Conservation (phyloP, 2,113 vertebrate genomes). For the Tachysurus vachellii region DNA sequence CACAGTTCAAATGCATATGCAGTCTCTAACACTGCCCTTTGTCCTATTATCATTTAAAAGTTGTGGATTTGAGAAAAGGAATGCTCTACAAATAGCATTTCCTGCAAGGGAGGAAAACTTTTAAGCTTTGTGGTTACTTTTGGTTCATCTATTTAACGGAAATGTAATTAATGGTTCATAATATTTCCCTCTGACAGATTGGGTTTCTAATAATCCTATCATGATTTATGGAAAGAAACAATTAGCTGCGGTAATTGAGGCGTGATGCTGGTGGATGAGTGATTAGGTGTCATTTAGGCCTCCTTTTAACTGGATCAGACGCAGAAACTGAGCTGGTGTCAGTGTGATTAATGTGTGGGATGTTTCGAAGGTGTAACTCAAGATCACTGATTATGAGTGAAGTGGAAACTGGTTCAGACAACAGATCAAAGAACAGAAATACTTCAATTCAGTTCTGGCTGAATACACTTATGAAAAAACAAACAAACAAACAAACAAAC, state of each 20-base stretch:
- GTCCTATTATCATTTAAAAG: constrained; percentile 43
- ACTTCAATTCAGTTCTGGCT: constrained; percentile 34
- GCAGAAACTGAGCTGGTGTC: constrained; percentile 54
- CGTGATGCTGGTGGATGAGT: constrained; percentile 5
- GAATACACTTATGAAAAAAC: constrained; percentile 23
- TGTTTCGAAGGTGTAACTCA: constrained; percentile 57
- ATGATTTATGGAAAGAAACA: constrained; percentile 15
- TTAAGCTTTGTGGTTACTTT: background rate
- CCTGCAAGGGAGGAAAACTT: constrained; percentile 8
- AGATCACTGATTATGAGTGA: constrained; percentile 50
- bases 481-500: too few species aligned
- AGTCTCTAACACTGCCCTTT: background rate
- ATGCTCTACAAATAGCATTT: constrained; percentile 13
- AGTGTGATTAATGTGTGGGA: constrained; percentile 61
- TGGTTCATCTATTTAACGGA: background rate
- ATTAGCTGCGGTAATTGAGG: background rate
- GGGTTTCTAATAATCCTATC: constrained; percentile 5
- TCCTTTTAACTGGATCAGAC: constrained; percentile 53
- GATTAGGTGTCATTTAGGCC: constrained; percentile 36
- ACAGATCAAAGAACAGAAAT: constrained; percentile 61
- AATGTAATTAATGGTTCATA: background rate
- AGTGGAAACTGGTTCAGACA: constrained; percentile 61
- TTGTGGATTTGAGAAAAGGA: constrained; percentile 11
- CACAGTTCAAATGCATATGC: background rate
- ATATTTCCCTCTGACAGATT: background rate